These are phyloP conservation scores for Eretmocerus hayati DNA, from an alignment of 2,888 invertebrate species.

Conservation along the genomic window DNA sequence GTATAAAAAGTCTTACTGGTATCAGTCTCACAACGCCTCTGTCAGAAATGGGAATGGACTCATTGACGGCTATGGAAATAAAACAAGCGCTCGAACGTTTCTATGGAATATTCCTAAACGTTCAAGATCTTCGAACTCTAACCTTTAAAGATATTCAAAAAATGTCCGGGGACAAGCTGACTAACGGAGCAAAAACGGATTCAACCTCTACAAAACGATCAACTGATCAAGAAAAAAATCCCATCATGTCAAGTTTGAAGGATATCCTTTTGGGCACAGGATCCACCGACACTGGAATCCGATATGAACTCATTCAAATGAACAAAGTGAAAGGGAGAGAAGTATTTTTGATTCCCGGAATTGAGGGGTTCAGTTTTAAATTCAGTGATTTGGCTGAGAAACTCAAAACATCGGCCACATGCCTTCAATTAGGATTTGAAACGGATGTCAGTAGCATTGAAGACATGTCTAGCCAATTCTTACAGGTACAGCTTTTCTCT, in stretches of 20 bases:
- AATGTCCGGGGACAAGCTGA: constrained; percentile 30
- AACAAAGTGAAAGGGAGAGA: no score
- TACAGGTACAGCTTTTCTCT: no score
- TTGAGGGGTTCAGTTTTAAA: constrained; percentile 42
- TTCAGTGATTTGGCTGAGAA: constrained; percentile 37
- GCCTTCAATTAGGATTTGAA: constrained; percentile 33
- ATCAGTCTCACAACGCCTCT: constrained; percentile 66
- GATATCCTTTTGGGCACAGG: constrained; percentile 25
- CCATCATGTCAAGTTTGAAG: constrained; percentile 25
- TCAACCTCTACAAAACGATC: constrained; percentile 27
- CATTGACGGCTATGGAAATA: constrained; percentile 94
- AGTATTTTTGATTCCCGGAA: constrained; percentile 39
- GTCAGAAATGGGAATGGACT: constrained; percentile 93
- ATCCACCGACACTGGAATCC: constrained; percentile 26
- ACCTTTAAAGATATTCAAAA: constrained; percentile 62
- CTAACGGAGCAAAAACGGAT: constrained; percentile 17
- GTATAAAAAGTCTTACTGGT: constrained; percentile 51
- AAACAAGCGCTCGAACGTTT: constrained; percentile 86
- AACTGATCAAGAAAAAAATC: constrained; percentile 28
- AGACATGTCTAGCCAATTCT: no score
- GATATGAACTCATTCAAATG: no score
- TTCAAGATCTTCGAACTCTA: constrained; percentile 75
- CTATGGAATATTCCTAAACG: constrained; percentile 77
- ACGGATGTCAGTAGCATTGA: no score
- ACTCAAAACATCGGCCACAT: constrained; percentile 36